Base-by-base conservation (phyloP, 2,888 invertebrate species). In the Allophyes oxyacanthae region DNA sequence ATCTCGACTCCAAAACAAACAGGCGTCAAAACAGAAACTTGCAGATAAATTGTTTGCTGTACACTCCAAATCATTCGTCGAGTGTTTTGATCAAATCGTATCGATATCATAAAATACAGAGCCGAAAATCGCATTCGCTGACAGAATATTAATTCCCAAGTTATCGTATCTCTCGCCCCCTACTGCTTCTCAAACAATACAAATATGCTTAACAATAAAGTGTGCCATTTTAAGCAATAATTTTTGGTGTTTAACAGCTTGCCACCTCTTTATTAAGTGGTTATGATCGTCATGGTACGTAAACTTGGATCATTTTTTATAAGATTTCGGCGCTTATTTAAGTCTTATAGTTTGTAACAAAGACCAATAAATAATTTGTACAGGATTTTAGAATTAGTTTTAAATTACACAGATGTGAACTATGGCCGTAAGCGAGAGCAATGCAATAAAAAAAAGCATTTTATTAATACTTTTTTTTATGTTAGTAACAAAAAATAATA, bases 131-230 rank as follows among this genome's bases (percentile, higher is more conserved):
- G 84, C 75, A 84, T 86, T 79, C 84, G 88, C 84, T 83, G 89
- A 91, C 90, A 89, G 90, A 89, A 89, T 91, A 92, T 91, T 91
- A 92, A 92, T 92, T 90, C 88, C 81, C 86, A 10, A 82, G 81
- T 85, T 87, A 87, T 86, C 78, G 77, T 62, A 74, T 73, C 66
- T 73, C 60, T 62, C 77, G 78, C 85, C 88, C 88, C 87, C 89
- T 80, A 78, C 86, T 61, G 82, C 66, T 74, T 81, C 67, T 85
- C 81, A 83, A 89, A 89, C 87, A 82, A 83, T 85, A 84, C 81
- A 78, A 82, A 85, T 86, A 84, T 65, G 53, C 34, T 58, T 79
- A 83, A 85, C 85, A 86, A 89, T 89, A 88, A 89, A 89, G 77
- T 79, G 81, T 81, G 79, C 74, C 78, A 83, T 89, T 89, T 86